Base-by-base conservation (phyloP, 2,797 vertebrate genomes). In the Tolypeutes matacus region DNA sequence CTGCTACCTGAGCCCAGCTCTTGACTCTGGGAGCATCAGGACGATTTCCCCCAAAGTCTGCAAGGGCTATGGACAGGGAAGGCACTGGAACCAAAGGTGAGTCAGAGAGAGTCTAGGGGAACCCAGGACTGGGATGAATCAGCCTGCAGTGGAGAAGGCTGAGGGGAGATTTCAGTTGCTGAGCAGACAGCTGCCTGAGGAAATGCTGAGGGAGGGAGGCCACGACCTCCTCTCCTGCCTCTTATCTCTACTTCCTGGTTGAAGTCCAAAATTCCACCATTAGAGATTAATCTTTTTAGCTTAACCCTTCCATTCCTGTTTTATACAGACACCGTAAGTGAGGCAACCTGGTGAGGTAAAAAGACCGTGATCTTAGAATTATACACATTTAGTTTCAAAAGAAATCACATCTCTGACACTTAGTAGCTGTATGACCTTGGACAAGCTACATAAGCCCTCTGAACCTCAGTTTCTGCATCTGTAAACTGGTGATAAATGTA, bases 1-100 rank as follows among this genome's bases (percentile, higher is more conserved):
- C 78, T 70, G n/a, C 34, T 17, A 0, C 34, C 70, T 0, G 0
- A 70, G 27, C 27, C 42, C 23, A 0, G 5, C 0, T 0, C 11
- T 51, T 20, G 15, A 14, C 0, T 2, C 1, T 0, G 13, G 69
- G 56, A 31, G 11, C 18, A 11, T 51, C 56, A 6, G 0, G 18
- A n/a, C 14, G 53, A 21, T 9, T 49, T 49, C 29, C 65, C 29
- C 39, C 31, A 72, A 39, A 64, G 12, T 20, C 53, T 65, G 46
- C 42, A 64, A 39, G 65, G 65, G 42, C 80, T 27, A 7, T 21
- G 76, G 60, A 53, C 31, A 0, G 14, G 46, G 7, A 69, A 60
- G 39, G 20, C 34, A 12, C 10, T 12, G 27, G 31, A 27, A 27
- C 53, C 46, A 25, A 69, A 70, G 58, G 7, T 3, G 21, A 73